Conservation (phyloP, 2,888 invertebrate species). For the Lypha dubia region DNA sequence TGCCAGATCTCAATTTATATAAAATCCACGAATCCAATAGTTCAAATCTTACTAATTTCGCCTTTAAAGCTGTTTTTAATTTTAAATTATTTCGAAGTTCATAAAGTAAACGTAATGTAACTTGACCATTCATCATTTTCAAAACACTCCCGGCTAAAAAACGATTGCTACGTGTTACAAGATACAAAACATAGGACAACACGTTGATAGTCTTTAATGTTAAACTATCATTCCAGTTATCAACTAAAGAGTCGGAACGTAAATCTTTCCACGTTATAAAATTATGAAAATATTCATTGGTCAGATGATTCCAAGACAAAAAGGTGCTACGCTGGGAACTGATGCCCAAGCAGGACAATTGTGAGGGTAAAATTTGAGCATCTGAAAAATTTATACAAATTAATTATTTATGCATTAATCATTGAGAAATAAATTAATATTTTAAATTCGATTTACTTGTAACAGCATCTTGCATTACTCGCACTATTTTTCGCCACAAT, state of each 20-base stretch:
- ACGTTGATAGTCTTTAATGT: constrained; percentile 86
- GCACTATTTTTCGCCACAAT: constrained; percentile 88
- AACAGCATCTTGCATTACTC: constrained; percentile 88
- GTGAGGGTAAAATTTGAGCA: constrained; percentile 86
- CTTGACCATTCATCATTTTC: constrained; percentile 93
- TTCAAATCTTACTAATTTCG: constrained; percentile 90
- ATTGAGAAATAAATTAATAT: neutral
- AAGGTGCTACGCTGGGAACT: constrained; percentile 92
- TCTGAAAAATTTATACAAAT: constrained; percentile 84
- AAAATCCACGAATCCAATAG: constrained; percentile 97
- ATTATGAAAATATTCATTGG: constrained; percentile 90
- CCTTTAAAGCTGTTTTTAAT: constrained; percentile 86
- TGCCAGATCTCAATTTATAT: constrained; percentile 87
- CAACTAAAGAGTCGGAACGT: constrained; percentile 89
- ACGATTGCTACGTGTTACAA: constrained; percentile 90
- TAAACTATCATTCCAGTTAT: constrained; percentile 90
- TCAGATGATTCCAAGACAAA: constrained; percentile 91
- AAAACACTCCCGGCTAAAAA: constrained; percentile 93
- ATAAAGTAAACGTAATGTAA: constrained; percentile 91
- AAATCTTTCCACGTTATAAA: constrained; percentile 96
- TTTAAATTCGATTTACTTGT: constrained; percentile 84
- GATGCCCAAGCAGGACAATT: constrained; percentile 92
- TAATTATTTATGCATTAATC: neutral
- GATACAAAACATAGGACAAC: constrained; percentile 86
- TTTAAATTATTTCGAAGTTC: constrained; percentile 89